phyloP scores from a whole-genome alignment of 2,113 vertebrate species.

The Furnarius figulus region DNA sequence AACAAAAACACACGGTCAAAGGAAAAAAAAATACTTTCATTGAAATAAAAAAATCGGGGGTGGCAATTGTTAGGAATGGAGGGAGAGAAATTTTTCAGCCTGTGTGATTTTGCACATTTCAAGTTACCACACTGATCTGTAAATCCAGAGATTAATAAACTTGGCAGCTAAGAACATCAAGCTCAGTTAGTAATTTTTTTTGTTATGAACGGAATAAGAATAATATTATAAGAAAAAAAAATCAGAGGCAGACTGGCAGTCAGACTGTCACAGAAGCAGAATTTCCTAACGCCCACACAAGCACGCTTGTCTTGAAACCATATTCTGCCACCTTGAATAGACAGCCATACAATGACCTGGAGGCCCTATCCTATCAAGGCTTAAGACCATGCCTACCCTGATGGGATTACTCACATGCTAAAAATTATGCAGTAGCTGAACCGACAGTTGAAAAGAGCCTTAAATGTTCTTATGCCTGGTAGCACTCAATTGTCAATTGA shows the following conservation, averaged over 20 bases:
- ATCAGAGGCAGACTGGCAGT: background rate
- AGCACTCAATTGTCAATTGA: background rate
- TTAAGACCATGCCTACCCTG: constrained; percentile 43
- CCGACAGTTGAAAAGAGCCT: constrained; percentile 53
- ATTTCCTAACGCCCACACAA: background rate
- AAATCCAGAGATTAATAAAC: constrained; percentile 34
- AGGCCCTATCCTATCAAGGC: constrained; percentile 33
- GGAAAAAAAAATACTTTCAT: constrained; percentile 1
- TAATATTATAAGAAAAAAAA: background rate
- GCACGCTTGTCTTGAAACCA: background rate
- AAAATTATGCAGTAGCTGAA: constrained; percentile 44
- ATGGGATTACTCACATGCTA: constrained; percentile 38
- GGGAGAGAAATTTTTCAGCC: background rate
- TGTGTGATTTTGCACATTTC: constrained; percentile 9
- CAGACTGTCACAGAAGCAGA: constrained; percentile 3
- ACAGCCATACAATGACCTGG: constrained; percentile 31
- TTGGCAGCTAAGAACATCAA: constrained; percentile 10
- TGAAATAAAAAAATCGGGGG: constrained; percentile 11
- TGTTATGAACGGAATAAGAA: background rate
- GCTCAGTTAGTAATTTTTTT: background rate
- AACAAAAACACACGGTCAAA: constrained; percentile 63
- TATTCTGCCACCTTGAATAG: constrained; percentile 27
- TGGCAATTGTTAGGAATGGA: constrained; percentile 3
- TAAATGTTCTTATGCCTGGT: constrained; percentile 54
- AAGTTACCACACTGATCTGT: background rate